A percentile compares a stretch with the other conserved stretches of the same genome.
These are phyloP conservation scores for Cuculus canorus DNA, from an alignment of 2,797 vertebrate genomes.

Conservation along the genomic window DNA sequence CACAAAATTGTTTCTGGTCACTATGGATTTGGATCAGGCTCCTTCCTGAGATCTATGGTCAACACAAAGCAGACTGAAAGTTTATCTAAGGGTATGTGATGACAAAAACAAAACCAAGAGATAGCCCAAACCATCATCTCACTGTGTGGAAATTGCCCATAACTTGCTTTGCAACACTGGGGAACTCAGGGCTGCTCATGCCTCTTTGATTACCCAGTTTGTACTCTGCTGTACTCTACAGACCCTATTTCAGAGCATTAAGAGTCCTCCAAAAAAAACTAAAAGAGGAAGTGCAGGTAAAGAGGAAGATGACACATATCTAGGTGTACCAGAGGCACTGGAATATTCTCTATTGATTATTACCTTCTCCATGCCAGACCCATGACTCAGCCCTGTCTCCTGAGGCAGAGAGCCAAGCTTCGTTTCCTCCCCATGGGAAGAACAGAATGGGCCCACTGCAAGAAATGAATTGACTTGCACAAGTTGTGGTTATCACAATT, in stretches of 20 bases:
- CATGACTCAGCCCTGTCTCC: background rate
- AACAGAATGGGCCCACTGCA: background rate
- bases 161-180: rapidly evolving
- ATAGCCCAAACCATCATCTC: background rate
- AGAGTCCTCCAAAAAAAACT: background rate
- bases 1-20: background rate
- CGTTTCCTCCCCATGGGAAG: background rate
- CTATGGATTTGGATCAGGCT: background rate
- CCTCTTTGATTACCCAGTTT: background rate
- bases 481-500: background rate
- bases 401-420: background rate
- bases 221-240: background rate
- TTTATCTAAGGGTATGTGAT: background rate
- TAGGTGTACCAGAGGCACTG: background rate
- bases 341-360: background rate
- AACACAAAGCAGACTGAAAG: background rate
- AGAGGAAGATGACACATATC: background rate
- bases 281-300: background rate
- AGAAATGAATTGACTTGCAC: background rate
- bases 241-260: background rate
- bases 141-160: background rate
- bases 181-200: background rate
- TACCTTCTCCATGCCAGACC: background rate
- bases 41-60: background rate
- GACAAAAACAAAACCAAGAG: background rate